phyloP scores from a whole-genome alignment of 2,888 invertebrate genomes.

The Rotaria magnacalcarata region DNA sequence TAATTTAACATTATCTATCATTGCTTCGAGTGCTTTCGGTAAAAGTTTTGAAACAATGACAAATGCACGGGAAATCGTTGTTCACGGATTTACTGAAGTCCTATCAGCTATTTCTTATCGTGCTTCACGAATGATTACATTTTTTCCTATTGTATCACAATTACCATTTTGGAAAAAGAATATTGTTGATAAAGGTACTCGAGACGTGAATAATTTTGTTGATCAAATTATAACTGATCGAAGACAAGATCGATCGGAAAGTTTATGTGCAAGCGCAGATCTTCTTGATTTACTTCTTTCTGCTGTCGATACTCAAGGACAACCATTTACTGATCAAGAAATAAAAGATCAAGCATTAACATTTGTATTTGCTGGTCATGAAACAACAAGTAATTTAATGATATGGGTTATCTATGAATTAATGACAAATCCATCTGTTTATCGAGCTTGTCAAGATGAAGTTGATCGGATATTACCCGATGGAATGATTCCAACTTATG shows the following conservation, averaged over 20 bases:
- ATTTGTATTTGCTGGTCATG: not conserved
- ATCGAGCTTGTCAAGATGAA: not conserved
- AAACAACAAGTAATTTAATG: slow-evolving; percentile 10
- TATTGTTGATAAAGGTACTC: not conserved
- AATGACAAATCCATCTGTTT: not conserved
- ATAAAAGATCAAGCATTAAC: not conserved
- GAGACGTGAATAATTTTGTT: not conserved
- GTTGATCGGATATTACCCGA: not conserved
- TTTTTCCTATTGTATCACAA: not conserved
- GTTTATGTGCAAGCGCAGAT: not conserved
- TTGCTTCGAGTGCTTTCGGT: not conserved
- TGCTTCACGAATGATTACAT: not conserved
- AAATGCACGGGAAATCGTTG: not conserved
- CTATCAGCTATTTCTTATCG: not conserved
- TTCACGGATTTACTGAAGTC: not conserved
- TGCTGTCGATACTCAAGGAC: not conserved
- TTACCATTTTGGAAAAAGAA: not conserved
- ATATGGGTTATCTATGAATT: not conserved
- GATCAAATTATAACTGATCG: not conserved
- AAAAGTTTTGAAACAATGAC: not conserved
- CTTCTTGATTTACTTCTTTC: not conserved
- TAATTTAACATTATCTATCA: not conserved
- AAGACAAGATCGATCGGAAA: not conserved
- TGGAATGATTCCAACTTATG: not conserved
- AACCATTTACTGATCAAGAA: not conserved